These are phyloP conservation scores for Coleophora flavipennella DNA, from an alignment of 2,888 invertebrate genomes.

Conservation along the genomic window DNA sequence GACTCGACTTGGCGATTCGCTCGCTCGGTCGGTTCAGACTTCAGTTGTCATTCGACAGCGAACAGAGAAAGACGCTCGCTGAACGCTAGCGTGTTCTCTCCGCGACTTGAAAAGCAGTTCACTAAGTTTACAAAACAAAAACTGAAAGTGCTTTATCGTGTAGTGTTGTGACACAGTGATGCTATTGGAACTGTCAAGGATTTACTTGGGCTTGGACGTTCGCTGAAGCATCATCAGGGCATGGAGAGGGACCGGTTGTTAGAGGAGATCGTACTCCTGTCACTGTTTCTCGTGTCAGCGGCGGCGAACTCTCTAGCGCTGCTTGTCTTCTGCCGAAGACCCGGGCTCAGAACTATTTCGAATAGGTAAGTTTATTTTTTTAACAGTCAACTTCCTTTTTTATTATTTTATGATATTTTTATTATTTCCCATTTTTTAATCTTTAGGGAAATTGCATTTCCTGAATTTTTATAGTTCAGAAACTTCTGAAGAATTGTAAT, in stretches of 20 bases:
- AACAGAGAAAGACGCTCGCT: constrained; percentile 65
- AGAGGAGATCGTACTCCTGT: constrained; percentile 65
- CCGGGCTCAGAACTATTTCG: constrained; percentile 82
- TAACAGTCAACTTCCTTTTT: no score
- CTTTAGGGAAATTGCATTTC: no score
- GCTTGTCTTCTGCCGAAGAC: constrained; percentile 80
- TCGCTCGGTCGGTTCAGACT: no score
- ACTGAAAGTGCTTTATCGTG: constrained; percentile 61
- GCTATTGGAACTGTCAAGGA: constrained; percentile 50
- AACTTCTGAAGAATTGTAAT: no score
- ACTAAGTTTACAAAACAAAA: constrained; percentile 26
- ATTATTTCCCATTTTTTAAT: no score
- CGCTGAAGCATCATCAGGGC: constrained; percentile 63
- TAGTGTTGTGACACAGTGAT: constrained; percentile 60
- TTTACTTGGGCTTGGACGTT: constrained; percentile 60
- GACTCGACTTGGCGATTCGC: no score
- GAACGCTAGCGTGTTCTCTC: constrained; percentile 53
- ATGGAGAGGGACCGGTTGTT: constrained; percentile 63
- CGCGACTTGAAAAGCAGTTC: constrained; percentile 61
- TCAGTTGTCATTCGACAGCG: constrained; percentile 63
- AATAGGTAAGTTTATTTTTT: constrained; percentile 75
- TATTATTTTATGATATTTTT: no score
- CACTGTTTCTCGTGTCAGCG: constrained; percentile 76
- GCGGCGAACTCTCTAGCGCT: constrained; percentile 81
- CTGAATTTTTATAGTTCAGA: no score